Evolutionary conservation across 2,797 vertebrate genomes (phyloP).

Genomic region (Acanthurus leucopareius): DNA sequence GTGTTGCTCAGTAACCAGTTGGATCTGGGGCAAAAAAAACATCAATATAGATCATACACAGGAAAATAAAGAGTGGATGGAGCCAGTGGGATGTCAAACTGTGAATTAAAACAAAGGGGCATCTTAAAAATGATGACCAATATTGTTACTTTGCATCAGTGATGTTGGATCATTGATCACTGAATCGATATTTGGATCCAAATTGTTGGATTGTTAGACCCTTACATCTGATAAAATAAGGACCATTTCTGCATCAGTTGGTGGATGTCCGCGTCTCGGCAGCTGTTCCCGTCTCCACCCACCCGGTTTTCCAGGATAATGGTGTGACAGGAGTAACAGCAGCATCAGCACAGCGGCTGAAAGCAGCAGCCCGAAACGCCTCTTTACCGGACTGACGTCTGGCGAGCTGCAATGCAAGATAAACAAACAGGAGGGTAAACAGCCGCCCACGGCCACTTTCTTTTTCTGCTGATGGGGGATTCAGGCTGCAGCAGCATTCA

Average conservation of each 20-base stretch:
- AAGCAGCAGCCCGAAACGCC: conserved; percentile 28
- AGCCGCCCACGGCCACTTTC: conserved; percentile 37
- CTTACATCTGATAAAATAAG: neutral
- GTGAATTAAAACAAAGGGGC: no score
- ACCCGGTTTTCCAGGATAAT: conserved; percentile 41
- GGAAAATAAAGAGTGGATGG: no score
- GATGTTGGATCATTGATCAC: no score
- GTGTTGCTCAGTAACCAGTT: neutral
- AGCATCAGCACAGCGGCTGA: conserved; percentile 40
- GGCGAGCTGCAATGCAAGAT: conserved; percentile 37
- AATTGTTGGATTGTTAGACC: no score
- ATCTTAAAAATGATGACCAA: no score
- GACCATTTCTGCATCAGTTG: conserved; percentile 6
- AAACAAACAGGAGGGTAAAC: conserved; percentile 16
- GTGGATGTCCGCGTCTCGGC: conserved; percentile 38
- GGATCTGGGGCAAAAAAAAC: neutral
- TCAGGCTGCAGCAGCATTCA: neutral
- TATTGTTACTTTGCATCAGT: no score
- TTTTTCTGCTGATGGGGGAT: conserved; percentile 48
- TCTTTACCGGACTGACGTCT: conserved; percentile 3
- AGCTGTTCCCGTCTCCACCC: conserved; percentile 13
- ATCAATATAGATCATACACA: neutral
- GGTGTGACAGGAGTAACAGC: conserved; percentile 36
- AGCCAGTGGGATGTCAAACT: no score
- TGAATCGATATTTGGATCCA: no score